Percentiles rank a stretch among this genome's conserved stretches.
These are phyloP conservation scores for Hemibagrus wyckioides DNA, from an alignment of 2,113 vertebrate genomes.

Conservation along the genomic window DNA sequence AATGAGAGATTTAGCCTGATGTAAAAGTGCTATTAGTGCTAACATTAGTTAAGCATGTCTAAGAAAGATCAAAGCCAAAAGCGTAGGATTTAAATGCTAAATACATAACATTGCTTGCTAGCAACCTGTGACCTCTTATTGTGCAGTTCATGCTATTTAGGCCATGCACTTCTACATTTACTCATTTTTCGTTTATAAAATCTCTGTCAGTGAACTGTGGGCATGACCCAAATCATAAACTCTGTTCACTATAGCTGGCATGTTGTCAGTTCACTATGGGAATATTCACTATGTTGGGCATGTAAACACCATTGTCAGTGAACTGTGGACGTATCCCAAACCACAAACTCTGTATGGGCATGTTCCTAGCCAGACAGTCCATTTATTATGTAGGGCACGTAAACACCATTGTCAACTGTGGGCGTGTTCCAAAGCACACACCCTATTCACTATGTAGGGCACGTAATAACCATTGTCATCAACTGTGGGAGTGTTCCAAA, in stretches of 20 bases:
- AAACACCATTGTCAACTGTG: background rate
- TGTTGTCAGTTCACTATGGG: too few relatives aligned
- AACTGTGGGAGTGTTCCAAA: background rate
- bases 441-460: background rate
- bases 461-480: too few relatives aligned
- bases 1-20: background rate
- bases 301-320: background rate
- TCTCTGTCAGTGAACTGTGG: background rate
- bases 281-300: background rate
- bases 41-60: background rate
- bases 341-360: background rate
- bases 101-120: background rate
- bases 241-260: too few relatives aligned
- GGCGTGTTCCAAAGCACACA: background rate
- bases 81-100: background rate
- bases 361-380: background rate
- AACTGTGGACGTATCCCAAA: background rate
- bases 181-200: too few relatives aligned
- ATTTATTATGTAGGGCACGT: background rate
- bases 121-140: background rate
- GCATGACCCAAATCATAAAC: background rate
- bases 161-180: background rate
- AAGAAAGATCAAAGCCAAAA: background rate
- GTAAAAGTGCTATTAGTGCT: constrained; percentile 3
- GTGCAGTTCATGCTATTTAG: background rate